phyloP scores from a whole-genome alignment of 2,888 invertebrate species.

The Notodonta ziczac region DNA sequence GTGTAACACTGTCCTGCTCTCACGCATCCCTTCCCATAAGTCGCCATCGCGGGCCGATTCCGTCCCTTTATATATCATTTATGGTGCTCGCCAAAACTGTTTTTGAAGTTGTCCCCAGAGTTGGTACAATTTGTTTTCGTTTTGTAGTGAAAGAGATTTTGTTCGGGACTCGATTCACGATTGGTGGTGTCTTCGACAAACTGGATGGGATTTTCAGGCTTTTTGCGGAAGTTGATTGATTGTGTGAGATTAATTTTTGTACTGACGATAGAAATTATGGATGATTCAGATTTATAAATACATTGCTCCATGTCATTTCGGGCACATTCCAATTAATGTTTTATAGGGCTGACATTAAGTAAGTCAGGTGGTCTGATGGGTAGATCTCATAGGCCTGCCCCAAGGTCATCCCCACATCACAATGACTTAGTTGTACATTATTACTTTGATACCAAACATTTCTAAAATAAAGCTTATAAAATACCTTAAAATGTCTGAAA shows the following conservation, averaged over 20 bases:
- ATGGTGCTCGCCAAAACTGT: constrained; percentile 43
- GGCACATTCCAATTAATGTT: no score
- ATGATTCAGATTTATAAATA: no score
- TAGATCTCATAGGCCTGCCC: no score
- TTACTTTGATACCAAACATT: no score
- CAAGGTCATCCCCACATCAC: no score
- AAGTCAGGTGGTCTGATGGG: no score
- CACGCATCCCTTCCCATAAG: constrained; percentile 22
- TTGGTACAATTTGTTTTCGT: constrained; percentile 39
- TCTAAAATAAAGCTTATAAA: no score
- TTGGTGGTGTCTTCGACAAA: constrained; percentile 17
- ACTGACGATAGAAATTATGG: no score
- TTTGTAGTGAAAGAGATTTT: constrained; percentile 33
- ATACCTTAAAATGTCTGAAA: no score
- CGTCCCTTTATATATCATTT: constrained; percentile 43
- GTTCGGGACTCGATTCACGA: constrained; percentile 12
- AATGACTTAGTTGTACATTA: no score
- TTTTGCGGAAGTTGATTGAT: not conserved
- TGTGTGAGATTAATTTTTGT: not conserved
- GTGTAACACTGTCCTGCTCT: constrained; percentile 18
- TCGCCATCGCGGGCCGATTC: constrained; percentile 29
- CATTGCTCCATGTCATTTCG: no score
- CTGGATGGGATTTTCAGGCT: constrained; percentile 5
- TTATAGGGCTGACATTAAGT: no score
- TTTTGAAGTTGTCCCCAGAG: constrained; percentile 36